phyloP scores from a whole-genome alignment of 1,140 invertebrate genomes.

The Aethina tumida region DNA sequence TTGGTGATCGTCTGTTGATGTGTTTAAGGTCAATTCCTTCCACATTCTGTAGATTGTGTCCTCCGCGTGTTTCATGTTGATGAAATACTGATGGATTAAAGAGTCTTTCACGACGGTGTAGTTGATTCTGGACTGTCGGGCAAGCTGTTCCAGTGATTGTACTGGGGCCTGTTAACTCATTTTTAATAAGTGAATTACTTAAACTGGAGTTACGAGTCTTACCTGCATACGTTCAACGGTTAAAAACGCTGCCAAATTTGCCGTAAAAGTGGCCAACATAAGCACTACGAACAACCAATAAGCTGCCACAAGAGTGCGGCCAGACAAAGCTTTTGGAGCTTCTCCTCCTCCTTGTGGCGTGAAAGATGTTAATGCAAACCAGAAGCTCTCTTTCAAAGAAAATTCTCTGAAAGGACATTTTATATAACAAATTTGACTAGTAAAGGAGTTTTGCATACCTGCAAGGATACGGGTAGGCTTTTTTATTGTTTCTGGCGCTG shows the following conservation, averaged over 20 bases:
- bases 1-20: conserved; percentile 58
- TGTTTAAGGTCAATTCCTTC: conserved; percentile 81
- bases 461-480: conserved; percentile 71
- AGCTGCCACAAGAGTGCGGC: conserved; percentile 74
- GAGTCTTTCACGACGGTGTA: conserved; percentile 82
- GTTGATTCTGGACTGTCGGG: conserved; percentile 78
- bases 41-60: conserved; percentile 80
- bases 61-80: conserved; percentile 85
- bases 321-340: conserved; percentile 74
- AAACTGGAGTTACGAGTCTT: conserved; percentile 6
- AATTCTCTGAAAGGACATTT: conserved; percentile 53
- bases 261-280: conserved; percentile 92
- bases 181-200: neutral
- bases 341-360: conserved; percentile 85
- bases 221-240: conserved; percentile 94
- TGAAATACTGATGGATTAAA: conserved; percentile 74
- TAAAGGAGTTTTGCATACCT: conserved; percentile 41
- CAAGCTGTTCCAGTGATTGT: conserved; percentile 77
- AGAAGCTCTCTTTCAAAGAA: conserved; percentile 82
- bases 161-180: conserved; percentile 58
- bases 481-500: conserved; percentile 73
- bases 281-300: conserved; percentile 91
- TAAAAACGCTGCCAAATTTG: conserved; percentile 92
- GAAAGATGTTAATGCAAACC: conserved; percentile 88
- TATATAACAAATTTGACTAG: conserved; percentile 4